Evolutionary conservation across 92 coral and sea anemone species (phyloP), one percentile per base, ranked within the genome.

Genomic region (Zoanthus gigantus): DNA sequence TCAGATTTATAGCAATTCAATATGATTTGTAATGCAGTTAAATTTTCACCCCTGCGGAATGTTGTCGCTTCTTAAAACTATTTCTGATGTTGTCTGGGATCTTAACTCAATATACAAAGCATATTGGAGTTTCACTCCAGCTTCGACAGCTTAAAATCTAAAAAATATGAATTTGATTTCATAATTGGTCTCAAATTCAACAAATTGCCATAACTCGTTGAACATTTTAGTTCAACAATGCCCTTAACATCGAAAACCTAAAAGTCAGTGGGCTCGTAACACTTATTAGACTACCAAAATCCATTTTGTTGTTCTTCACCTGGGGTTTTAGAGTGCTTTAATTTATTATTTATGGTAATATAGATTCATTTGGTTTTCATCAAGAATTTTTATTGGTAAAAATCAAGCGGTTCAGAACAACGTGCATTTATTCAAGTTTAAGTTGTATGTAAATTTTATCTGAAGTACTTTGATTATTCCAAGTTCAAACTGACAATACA

Each of bases 391-490:
- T 46, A 65, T 81, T 81, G 52, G 73, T 67, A 82, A 89, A 34
- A 93, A 56, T 91, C 89, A 54, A 72, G 74, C 54, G 57, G 79
- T 60, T 52, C 31, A 32, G 69, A 77, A 79, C 69, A 92, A 84
- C 78, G 82, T 71, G 84, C 72, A 56, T 57, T 34, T 34, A 83
- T 76, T 48, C 56, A 69, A 58, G 78, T 32, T 30, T 69, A 69
- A 69, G 74, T 69, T 89, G 83, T 95, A 93, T 95, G 95, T 87
- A 95, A 93, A 93, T 93, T 90, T 84, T 76, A 2, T 87, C 15
- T 15, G 58, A 87, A 86, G 90, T 93, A 85, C 85, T 87, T 92
- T 82, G 88, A 86, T 92, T 92, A 88, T 91, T 88, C 87, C 81
- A 83, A 48, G 82, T 88, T 78, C 76, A 88, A 88, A 90, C 86